These are phyloP conservation scores for Eueides isabella DNA, from an alignment of 1,140 invertebrate species.

Conservation along the genomic window DNA sequence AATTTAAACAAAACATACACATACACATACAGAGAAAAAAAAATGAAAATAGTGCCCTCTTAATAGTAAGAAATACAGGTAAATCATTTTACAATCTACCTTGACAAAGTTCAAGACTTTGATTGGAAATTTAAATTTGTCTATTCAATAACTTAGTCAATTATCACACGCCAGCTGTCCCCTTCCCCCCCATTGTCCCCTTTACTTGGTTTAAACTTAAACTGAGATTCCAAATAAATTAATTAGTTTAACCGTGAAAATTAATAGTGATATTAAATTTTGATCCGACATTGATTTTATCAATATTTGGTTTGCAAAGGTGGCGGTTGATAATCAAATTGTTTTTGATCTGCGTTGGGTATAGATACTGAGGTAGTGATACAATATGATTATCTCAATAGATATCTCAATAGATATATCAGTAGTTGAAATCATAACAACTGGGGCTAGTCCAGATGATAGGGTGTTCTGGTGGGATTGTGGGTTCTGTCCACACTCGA, in stretches of 20 bases:
- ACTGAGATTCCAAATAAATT: neutral
- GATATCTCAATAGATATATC: too few relatives aligned
- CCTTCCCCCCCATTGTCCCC: neutral
- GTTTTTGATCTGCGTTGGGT: neutral
- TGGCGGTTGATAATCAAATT: neutral
- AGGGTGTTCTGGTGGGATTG: too few relatives aligned
- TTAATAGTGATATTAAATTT: constrained; percentile 2
- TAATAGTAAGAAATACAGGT: too few relatives aligned
- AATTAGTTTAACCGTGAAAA: neutral
- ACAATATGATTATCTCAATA: neutral
- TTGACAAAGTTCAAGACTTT: neutral
- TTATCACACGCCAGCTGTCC: neutral
- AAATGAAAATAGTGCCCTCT: too few relatives aligned
- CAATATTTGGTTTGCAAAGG: neutral
- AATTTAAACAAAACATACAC: too few relatives aligned
- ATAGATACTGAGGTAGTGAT: neutral
- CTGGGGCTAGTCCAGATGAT: too few relatives aligned
- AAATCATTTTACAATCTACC: neutral
- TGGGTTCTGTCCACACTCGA: too few relatives aligned
- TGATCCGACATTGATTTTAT: neutral
- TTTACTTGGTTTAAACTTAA: neutral
- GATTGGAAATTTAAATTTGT: constrained; percentile 2
- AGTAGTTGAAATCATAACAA: too few relatives aligned
- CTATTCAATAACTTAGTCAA: constrained; percentile 8
- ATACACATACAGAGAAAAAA: too few relatives aligned